Evolutionary conservation across 2,888 invertebrate genomes (phyloP).

Genomic region (Aphidius colemani): DNA sequence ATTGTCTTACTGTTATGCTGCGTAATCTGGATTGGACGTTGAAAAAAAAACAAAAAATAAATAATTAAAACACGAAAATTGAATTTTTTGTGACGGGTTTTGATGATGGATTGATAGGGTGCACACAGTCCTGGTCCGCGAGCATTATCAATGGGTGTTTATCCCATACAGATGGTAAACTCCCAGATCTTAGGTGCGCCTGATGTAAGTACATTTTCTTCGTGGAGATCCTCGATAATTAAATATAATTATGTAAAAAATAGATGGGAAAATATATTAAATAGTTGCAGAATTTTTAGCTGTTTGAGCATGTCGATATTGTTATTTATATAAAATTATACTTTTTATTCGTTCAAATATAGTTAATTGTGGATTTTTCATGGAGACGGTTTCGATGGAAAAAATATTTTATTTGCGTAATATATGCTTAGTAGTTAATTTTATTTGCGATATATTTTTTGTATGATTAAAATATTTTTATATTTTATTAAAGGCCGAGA

Average conservation of each 20-base stretch:
- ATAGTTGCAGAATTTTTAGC: not conserved
- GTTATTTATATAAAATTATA: slow-evolving; percentile 14
- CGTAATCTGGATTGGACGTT: slow-evolving; percentile 15
- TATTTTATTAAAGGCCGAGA: too few relatives aligned
- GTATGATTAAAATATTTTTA: too few relatives aligned
- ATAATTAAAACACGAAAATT: too few relatives aligned
- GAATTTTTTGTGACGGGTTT: slow-evolving; percentile 62
- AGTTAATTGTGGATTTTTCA: slow-evolving; percentile 46
- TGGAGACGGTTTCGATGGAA: slow-evolving; percentile 8
- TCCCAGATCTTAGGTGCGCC: slow-evolving; percentile 85
- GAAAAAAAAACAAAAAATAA: slow-evolving; percentile 10
- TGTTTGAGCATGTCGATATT: slow-evolving; percentile 48
- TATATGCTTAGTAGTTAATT: slow-evolving; percentile 17
- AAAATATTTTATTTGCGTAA: slow-evolving; percentile 37
- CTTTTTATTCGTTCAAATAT: slow-evolving; percentile 34
- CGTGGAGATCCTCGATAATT: not conserved
- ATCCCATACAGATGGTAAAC: slow-evolving; percentile 86
- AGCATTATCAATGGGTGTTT: slow-evolving; percentile 87
- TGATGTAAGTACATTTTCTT: slow-evolving; percentile 73
- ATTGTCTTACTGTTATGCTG: slow-evolving; percentile 22
- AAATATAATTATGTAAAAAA: slow-evolving; percentile 2
- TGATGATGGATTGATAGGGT: slow-evolving; percentile 70
- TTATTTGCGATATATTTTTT: too few relatives aligned
- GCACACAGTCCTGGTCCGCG: slow-evolving; percentile 91
- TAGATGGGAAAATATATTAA: not conserved